Conservation (phyloP, 2,888 invertebrate genomes). For the Leistus spinibarbis region DNA sequence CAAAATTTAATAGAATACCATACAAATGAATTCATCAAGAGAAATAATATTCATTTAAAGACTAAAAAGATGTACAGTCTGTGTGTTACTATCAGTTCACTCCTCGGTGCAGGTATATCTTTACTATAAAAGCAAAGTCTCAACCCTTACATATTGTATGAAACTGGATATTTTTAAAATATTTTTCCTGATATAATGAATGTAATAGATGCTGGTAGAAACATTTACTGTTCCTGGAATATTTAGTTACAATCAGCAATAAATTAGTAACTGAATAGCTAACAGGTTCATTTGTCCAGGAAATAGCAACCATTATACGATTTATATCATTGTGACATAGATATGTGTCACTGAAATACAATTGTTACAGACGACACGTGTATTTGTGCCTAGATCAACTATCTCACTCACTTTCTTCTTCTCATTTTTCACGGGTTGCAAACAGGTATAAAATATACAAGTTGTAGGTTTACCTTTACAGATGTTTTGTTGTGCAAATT, state of each 20-base stretch:
- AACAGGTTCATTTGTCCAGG: not conserved
- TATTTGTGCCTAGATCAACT: not conserved
- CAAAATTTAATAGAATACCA: no score
- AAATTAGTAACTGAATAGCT: constrained; percentile 5
- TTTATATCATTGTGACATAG: not conserved
- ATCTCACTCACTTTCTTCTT: not conserved
- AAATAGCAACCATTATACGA: not conserved
- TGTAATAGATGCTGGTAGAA: not conserved
- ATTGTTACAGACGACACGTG: constrained; percentile 3
- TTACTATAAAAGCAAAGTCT: not conserved
- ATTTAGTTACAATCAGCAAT: constrained; percentile 19
- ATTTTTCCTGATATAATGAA: not conserved
- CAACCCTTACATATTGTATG: not conserved
- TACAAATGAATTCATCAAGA: no score
- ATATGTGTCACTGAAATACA: not conserved
- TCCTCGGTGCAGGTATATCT: no score
- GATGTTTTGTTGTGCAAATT: not conserved
- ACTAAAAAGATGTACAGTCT: no score
- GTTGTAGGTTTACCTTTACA: not conserved
- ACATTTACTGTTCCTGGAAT: not conserved
- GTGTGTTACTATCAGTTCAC: no score
- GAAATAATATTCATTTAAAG: no score
- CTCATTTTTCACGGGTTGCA: not conserved
- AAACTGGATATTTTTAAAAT: not conserved
- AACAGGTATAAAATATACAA: not conserved